Percentiles rank a stretch among this genome's conserved stretches.
These are phyloP conservation scores for Engraulis encrasicolus DNA, from an alignment of 2,113 vertebrate genomes.

Conservation along the genomic window DNA sequence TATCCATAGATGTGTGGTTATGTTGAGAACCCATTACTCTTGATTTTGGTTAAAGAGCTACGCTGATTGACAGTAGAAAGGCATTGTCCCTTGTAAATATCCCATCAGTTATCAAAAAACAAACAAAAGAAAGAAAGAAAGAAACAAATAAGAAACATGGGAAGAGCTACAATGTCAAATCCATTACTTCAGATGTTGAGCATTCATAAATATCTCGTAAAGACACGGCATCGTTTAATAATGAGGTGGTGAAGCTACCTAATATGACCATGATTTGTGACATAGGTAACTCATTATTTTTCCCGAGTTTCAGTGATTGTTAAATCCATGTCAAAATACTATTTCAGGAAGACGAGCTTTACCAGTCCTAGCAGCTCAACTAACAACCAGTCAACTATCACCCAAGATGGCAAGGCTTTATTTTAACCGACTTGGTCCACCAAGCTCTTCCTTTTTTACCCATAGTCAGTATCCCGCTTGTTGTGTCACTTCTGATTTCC, in stretches of 20 bases:
- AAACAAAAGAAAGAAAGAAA: no score
- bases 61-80: conserved; percentile 80
- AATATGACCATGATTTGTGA: conserved; percentile 59
- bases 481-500: neutral
- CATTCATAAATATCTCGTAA: conserved; percentile 64
- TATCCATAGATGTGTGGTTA: conserved; percentile 81
- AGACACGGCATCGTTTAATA: conserved; percentile 50
- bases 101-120: conserved; percentile 47
- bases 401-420: conserved; percentile 62
- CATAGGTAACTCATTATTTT: conserved; percentile 50
- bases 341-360: conserved; percentile 97
- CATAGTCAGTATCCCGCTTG: neutral
- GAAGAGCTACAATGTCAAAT: conserved; percentile 66
- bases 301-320: conserved; percentile 66
- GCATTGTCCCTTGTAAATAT: conserved; percentile 80
- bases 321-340: conserved; percentile 78
- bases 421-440: conserved; percentile 51
- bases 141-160: no score
- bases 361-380: conserved; percentile 89
- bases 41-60: conserved; percentile 87
- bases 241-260: conserved; percentile 67
- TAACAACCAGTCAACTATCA: conserved; percentile 68
- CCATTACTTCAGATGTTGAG: conserved; percentile 77
- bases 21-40: conserved; percentile 78
- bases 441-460: conserved; percentile 33